phyloP scores from a whole-genome alignment of 2,888 invertebrate species.

The Argyra leucocephala region DNA sequence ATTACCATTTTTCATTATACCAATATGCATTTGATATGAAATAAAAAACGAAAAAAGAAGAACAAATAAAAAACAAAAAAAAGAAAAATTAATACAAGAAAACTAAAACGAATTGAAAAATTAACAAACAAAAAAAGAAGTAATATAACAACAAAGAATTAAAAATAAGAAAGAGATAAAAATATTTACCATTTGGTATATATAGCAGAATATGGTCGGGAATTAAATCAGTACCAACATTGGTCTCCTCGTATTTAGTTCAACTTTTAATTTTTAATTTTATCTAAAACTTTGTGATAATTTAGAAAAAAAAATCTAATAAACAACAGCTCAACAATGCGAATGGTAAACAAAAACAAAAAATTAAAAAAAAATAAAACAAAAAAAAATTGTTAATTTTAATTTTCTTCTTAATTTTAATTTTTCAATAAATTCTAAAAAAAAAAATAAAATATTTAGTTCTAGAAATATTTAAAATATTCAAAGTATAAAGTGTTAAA shows the following conservation, averaged over 20 bases:
- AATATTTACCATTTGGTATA: constrained; percentile 36
- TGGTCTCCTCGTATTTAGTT: constrained; percentile 43
- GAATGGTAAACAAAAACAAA: constrained; percentile 36
- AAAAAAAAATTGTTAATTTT: not conserved
- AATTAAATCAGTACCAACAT: constrained; percentile 43
- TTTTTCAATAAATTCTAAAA: too few species aligned
- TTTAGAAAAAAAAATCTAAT: constrained; percentile 24
- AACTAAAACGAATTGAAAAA: not conserved
- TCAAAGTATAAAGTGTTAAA: too few species aligned
- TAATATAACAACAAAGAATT: not conserved
- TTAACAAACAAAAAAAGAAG: not conserved
- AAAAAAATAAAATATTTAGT: too few species aligned
- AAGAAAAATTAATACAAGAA: constrained; percentile 2
- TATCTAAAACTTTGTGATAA: constrained; percentile 8
- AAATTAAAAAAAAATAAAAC: not conserved
- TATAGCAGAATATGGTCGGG: constrained; percentile 36
- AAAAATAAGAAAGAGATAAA: constrained; percentile 1
- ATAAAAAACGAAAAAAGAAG: constrained; percentile 16
- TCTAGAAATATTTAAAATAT: too few species aligned
- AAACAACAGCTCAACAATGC: constrained; percentile 43
- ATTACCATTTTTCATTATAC: constrained; percentile 21
- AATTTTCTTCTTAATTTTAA: too few species aligned
- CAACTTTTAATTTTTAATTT: constrained; percentile 32
- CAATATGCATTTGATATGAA: constrained; percentile 21
- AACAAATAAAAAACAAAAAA: constrained; percentile 17